Conservation (phyloP, 2,888 invertebrate genomes). For the Phalangium opilio region DNA sequence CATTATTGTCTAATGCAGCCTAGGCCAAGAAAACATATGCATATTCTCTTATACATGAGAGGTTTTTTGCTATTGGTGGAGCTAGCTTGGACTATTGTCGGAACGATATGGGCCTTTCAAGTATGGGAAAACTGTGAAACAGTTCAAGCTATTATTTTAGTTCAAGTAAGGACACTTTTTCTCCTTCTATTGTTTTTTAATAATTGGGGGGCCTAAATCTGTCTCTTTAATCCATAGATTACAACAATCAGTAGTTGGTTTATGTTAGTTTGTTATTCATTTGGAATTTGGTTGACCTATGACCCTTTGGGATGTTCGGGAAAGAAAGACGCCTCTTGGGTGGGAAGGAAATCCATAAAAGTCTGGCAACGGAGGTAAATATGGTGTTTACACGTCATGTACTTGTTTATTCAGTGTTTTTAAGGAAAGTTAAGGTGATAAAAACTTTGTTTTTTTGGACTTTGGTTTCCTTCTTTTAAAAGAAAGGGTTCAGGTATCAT, state of each 20-base stretch:
- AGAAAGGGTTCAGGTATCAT: too few species aligned
- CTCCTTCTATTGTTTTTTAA: too few species aligned
- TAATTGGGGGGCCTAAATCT: too few species aligned
- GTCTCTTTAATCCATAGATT: conserved; percentile 8
- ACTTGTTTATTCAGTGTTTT: too few species aligned
- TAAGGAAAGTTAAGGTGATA: too few species aligned
- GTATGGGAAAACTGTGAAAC: conserved; percentile 9
- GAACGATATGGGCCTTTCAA: conserved; percentile 17
- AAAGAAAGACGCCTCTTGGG: conserved; percentile 2
- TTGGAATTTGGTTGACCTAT: conserved; percentile 61
- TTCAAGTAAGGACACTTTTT: conserved; percentile 10
- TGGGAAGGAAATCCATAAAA: conserved; percentile 10
- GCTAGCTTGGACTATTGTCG: conserved; percentile 12
- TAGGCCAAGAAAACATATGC: conserved; percentile 12
- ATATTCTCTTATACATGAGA: conserved; percentile 13
- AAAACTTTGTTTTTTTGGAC: too few species aligned
- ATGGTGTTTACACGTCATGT: too few species aligned
- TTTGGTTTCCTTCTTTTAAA: too few species aligned
- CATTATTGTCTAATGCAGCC: conserved; percentile 7
- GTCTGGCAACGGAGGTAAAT: conserved; percentile 21
- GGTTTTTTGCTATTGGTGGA: conserved; percentile 12
- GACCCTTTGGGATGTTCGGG: conserved; percentile 51
- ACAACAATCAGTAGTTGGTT: conserved; percentile 55
- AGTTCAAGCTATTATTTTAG: conserved; percentile 9
- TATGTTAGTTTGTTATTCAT: conserved; percentile 51